Evolutionary conservation across 2,113 vertebrate species (phyloP).

Genomic region (Mungos mungo): DNA sequence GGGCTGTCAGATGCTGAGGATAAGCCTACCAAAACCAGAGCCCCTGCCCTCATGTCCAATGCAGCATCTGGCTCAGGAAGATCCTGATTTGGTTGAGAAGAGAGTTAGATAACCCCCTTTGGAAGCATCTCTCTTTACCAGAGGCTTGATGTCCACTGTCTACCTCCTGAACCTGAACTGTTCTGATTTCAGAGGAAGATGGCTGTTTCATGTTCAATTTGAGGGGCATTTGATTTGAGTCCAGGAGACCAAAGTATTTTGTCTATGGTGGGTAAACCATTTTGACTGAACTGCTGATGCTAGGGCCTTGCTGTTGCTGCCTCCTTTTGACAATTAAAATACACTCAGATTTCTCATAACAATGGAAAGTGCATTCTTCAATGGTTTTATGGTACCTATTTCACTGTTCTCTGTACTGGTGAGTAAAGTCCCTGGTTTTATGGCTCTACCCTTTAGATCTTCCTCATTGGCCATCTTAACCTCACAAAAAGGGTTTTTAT

Average conservation of each 20-base stretch:
- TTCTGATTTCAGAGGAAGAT: conserved; percentile 6
- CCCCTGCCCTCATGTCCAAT: neutral
- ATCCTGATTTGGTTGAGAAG: neutral
- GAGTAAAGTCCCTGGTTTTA: neutral
- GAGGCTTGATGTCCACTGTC: neutral
- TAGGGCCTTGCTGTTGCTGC: neutral
- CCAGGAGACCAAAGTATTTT: neutral
- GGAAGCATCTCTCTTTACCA: neutral
- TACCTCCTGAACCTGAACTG: neutral
- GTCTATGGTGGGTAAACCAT: neutral
- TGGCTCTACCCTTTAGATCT: neutral
- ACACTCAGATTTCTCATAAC: neutral
- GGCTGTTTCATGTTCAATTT: neutral
- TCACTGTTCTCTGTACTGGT: neutral
- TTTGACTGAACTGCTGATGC: neutral
- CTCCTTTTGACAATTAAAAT: neutral
- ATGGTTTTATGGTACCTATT: neutral
- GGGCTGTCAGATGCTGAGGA: neutral
- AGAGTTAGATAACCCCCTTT: neutral
- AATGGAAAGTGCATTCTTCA: neutral
- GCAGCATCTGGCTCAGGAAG: neutral
- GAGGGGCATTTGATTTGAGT: neutral
- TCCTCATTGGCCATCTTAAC: neutral
- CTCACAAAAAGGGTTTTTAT: neutral
- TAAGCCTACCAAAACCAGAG: neutral